phyloP scores from a whole-genome alignment of 2,888 invertebrate genomes.

The Cerceris ruficornis region DNA sequence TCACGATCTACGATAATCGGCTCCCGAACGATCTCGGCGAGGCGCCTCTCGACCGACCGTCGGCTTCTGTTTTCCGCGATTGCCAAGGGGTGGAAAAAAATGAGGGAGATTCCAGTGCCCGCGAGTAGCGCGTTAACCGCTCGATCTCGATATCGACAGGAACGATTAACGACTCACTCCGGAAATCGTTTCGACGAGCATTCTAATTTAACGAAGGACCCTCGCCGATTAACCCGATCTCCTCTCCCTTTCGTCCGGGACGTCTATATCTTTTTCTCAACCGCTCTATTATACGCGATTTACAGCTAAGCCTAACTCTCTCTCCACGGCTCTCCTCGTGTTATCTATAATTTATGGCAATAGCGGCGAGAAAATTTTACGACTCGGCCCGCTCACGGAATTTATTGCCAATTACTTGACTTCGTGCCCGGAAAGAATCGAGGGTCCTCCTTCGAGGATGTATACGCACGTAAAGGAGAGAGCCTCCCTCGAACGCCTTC shows the following conservation, averaged over 20 bases:
- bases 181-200: background rate
- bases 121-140: background rate
- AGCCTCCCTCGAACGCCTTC: slow-evolving; percentile 19
- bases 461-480: slow-evolving; percentile 53
- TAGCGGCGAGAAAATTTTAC: slow-evolving; percentile 68
- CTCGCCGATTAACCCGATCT: background rate
- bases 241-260: background rate
- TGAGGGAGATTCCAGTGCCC: background rate
- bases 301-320: slow-evolving; percentile 58
- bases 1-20: background rate
- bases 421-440: slow-evolving; percentile 69
- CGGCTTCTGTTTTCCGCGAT: background rate
- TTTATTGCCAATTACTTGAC: slow-evolving; percentile 70
- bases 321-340: slow-evolving; percentile 36
- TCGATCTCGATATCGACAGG: slow-evolving; percentile 1
- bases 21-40: background rate
- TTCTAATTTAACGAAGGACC: background rate
- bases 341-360: slow-evolving; percentile 70
- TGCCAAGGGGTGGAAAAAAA: background rate
- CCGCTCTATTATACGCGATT: slow-evolving; percentile 59
- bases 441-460: slow-evolving; percentile 47
- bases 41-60: background rate
- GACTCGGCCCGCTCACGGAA: slow-evolving; percentile 59
- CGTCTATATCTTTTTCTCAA: slow-evolving; percentile 32
- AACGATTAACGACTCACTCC: slow-evolving; percentile 6